Base-by-base conservation (phyloP, 2,113 vertebrate genomes). In the Scopus umbretta region DNA sequence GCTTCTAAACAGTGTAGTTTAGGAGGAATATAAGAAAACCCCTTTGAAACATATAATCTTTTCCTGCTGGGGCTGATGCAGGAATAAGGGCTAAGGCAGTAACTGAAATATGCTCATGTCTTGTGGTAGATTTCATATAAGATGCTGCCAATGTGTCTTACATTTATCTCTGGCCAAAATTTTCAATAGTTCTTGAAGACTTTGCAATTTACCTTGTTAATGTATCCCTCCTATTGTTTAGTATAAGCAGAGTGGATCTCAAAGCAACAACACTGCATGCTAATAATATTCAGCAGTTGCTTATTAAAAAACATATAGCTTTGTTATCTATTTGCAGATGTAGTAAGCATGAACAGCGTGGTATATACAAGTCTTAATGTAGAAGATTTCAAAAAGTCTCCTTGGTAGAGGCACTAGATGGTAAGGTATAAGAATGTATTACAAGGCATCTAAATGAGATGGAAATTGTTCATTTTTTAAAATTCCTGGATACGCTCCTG, bases 41-140 rank as follows among this genome's bases (percentile, higher is more conserved):
- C 20, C 27, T 84, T 80, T 49, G 63, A 84, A 74, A 61, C 11
- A n/a, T 10, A 0, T 13, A 36, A 34, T 5, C 4, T 92, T 90
- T 73, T 68, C 26, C 26, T 70, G 20, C 47, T 66, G 49, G 29
- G 47, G 16, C 20, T 45, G 47, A 6, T 81, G 29, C 55, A 66
- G 20, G 10, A 67, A 21, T 45, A 87, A 89, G 25, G 32, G 36
- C 29, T 85, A 30, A 61, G 13, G 21, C 49, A 92, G 40, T 13
- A 58, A 49, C 18, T n/a, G 19, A 72, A 85, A 85, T 5, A 29
- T 0, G 0, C 13, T 29, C 9, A 3, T 16, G 19, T 36, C 30
- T 55, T 75, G 29, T 40, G 52, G 16, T 27, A 67, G 38, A 29
- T 85, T 66, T 92, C 25, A 8, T 20, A 6, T n/a, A 40, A 81